Evolutionary conservation across 2,113 vertebrate species (phyloP).

Genomic region (Crotophaga sulcirostris): DNA sequence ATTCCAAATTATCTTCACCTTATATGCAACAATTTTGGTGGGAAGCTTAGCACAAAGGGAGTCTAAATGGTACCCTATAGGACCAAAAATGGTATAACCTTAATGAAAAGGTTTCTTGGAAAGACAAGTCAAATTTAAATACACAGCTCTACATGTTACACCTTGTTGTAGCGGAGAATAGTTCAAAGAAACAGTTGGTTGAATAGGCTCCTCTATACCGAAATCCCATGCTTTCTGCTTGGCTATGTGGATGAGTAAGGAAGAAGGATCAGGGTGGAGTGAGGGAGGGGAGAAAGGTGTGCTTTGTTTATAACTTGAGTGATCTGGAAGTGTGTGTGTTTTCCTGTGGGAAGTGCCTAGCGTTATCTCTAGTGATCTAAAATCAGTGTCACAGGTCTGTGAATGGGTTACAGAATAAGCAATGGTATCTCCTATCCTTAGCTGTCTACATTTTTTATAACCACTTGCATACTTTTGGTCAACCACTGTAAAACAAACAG

Average conservation of each 20-base stretch:
- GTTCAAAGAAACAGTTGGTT: not conserved
- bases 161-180: not conserved
- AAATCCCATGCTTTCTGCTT: not conserved
- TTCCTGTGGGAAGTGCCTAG: conserved; percentile 31
- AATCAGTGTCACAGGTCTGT: conserved; percentile 70
- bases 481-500: conserved; percentile 86
- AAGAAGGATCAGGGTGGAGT: not conserved
- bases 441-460: conserved; percentile 80
- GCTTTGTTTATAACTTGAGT: not conserved
- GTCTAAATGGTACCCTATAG: not conserved
- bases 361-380: conserved; percentile 38
- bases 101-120: not conserved
- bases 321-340: not conserved
- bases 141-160: not conserved
- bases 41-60: not conserved
- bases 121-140: not conserved
- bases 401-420: conserved; percentile 75
- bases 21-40: not conserved
- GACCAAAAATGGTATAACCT: not conserved
- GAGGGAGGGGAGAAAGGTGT: not conserved
- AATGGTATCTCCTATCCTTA: conserved; percentile 77
- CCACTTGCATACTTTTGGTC: conserved; percentile 84
- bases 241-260: not conserved
- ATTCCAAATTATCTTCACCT: not conserved
- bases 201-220: not conserved